Evolutionary conservation across 1,140 invertebrate species (phyloP), one percentile per base, ranked within the genome.

Genomic region (Drosophila elegans): DNA sequence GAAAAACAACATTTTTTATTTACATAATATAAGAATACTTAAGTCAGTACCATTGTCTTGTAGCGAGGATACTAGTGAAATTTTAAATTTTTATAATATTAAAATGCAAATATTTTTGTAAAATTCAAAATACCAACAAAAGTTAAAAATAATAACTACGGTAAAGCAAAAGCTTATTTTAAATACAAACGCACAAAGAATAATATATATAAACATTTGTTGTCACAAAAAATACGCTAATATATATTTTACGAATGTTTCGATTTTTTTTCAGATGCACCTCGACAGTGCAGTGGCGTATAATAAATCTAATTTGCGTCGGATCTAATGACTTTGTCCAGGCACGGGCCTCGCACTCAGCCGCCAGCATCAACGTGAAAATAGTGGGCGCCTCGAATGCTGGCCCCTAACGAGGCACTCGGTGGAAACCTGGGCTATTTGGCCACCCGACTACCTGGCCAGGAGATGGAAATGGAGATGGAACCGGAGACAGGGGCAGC

Each of bases 291-390:
- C 88, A 91, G 73, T 73, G 80, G 83, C 66, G 77, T 78, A 86
- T 90, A 78, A 90, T 90, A 90, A 91, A 91, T 91, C 90, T 91
- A 91, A 91, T 91, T 91, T 91, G 85, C 77, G 90, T 91, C 90
- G 86, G 82, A 90, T 91, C 88, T 91, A 91, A 91, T 91, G 90
- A 91, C 90, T 91, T 88, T 90, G 90, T 90, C 90, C 82, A 66
- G 62, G 64, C 78, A 46, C 46, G 36, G 46, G 56, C 71, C 44
- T 62, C 55, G 49, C 34, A 61, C 57, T 62, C 74, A 68, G 51
- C 56, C 42, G 27, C 42, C 69, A 69, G 52, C 78, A 78, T 60
- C 55, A 61, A 60, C 60, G 76, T 77, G 66, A 74, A 86, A 85
- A 85, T 85, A 57, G 78, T 71, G 73, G 77, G 73, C 55, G 49